Percentiles rank a stretch among this genome's conserved stretches.
phyloP scores from a whole-genome alignment of 2,113 vertebrate genomes.

The Passer montanus region DNA sequence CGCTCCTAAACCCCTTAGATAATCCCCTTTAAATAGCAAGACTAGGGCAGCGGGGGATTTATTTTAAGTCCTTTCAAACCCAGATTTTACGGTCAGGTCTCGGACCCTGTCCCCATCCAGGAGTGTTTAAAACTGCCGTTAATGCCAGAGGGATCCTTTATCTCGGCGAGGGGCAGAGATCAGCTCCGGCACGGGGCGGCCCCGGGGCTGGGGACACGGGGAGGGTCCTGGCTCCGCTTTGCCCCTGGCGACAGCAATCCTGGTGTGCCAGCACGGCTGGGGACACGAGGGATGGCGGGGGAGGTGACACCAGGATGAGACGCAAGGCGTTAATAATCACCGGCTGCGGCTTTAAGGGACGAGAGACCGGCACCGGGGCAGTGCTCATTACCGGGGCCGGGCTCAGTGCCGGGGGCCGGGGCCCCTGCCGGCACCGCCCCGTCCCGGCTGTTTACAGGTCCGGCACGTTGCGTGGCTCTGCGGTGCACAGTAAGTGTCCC shows the following conservation, averaged over 20 bases:
- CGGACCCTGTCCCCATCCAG: conserved; percentile 1
- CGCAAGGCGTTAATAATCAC: neutral
- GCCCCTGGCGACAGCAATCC: neutral
- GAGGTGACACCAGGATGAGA: accelerated
- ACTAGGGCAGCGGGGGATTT: conserved; percentile 32
- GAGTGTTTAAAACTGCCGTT: neutral
- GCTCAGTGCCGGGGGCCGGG: neutral
- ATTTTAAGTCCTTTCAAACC: conserved; percentile 45
- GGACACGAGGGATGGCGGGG: accelerated
- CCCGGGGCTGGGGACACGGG: neutral
- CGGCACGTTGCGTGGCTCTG: neutral
- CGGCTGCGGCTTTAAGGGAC: conserved; percentile 12
- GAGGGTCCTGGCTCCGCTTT: neutral
- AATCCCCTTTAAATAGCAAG: conserved; percentile 54
- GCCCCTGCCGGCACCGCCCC: neutral
- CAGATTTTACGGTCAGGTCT: conserved; percentile 29
- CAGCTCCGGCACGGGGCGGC: neutral
- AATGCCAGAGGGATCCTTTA: neutral
- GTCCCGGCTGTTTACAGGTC: conserved; percentile 40
- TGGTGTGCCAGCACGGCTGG: neutral
- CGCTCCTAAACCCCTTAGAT: conserved; percentile 41
- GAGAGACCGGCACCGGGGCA: neutral
- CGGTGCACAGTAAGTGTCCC: neutral
- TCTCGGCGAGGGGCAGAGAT: neutral
- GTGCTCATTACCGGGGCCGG: neutral